phyloP scores from a whole-genome alignment of 1,140 invertebrate species.

The Arctopsyche grandis region DNA sequence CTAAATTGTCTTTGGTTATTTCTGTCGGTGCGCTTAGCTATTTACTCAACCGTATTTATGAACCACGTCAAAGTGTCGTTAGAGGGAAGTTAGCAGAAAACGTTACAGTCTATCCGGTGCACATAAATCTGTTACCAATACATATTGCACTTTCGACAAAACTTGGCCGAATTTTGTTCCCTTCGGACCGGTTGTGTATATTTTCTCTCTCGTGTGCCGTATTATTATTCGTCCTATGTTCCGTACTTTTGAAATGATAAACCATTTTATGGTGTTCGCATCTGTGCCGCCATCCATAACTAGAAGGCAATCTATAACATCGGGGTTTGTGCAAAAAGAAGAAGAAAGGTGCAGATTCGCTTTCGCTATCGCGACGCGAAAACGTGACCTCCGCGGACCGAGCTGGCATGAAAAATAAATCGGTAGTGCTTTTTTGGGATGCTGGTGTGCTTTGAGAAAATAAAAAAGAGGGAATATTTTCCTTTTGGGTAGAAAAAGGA shows the following conservation, averaged over 20 bases:
- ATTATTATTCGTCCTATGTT: not conserved
- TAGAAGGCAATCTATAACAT: not conserved
- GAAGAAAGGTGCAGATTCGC: not conserved
- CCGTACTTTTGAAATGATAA: not conserved
- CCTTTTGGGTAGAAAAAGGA: not conserved
- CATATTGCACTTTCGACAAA: too few relatives aligned
- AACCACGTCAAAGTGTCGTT: too few relatives aligned
- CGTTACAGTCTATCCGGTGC: too few relatives aligned
- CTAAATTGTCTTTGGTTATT: too few relatives aligned
- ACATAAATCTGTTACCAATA: too few relatives aligned
- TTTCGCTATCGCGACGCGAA: not conserved
- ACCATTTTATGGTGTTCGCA: constrained; percentile 28
- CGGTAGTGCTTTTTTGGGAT: not conserved
- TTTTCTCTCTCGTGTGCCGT: too few relatives aligned
- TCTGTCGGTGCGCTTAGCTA: too few relatives aligned
- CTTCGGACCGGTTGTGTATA: too few relatives aligned
- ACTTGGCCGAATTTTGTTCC: too few relatives aligned
- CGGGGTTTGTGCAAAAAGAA: not conserved
- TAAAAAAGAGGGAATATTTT: not conserved
- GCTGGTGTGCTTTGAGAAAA: not conserved
- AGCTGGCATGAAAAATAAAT: constrained; percentile 18
- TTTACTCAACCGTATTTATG: too few relatives aligned
- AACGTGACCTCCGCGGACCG: not conserved
- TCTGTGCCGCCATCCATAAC: not conserved
- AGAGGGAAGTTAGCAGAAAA: too few relatives aligned